Evolutionary conservation across 2,888 invertebrate species (phyloP), one percentile per base, ranked within the genome.

Genomic region (Ypsolopha scabrella): DNA sequence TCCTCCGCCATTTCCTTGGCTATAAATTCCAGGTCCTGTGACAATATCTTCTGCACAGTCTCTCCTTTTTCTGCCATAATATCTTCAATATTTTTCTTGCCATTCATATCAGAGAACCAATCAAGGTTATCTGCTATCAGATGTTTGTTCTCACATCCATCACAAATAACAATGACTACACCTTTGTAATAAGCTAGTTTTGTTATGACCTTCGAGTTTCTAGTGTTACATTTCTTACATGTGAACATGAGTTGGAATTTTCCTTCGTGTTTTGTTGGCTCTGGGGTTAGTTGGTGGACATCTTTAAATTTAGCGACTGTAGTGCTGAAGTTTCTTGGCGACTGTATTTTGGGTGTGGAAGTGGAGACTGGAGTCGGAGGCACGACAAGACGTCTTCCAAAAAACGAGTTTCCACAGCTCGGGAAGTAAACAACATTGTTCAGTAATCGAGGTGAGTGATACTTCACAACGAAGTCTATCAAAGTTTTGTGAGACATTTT

Each of bases 121-220:
- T 94, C 94, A 1, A 99, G 87, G 77, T 99, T 97, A 71, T 99
- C 98, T 0, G 98, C 98, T 58, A 99, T 98, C 33, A 99, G 86
- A 79, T 99, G 99, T 72, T 94, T 91, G 69, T 95, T 97, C 46
- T 89, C 79, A 70, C 98, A 98, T 0, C 94, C 94, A 51, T 91
- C 90, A 73, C 99, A 99, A 51, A 90, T 91, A 0, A 98, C 94
- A 58, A 99, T 95, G 0, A 99, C 96, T 9, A 99, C 93, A 10
- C 99, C 98, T 67, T 92, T 91, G 51, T 91, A 87, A 68, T 98
- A 98, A 0, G 96, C 94, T 13, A 90, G 67, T 80, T 95, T 96
- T 0, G 97, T 93, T 56, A 98, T 96, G 9, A 89, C 87, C 72
- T 96, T 94, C 1, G 89, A 80, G 68, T 93, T 95, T 56, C 93